Percentiles rank a stretch among this genome's conserved stretches.
These are phyloP conservation scores for Polydrusus pterygomalis DNA, from an alignment of 2,888 invertebrate species.

Conservation along the genomic window DNA sequence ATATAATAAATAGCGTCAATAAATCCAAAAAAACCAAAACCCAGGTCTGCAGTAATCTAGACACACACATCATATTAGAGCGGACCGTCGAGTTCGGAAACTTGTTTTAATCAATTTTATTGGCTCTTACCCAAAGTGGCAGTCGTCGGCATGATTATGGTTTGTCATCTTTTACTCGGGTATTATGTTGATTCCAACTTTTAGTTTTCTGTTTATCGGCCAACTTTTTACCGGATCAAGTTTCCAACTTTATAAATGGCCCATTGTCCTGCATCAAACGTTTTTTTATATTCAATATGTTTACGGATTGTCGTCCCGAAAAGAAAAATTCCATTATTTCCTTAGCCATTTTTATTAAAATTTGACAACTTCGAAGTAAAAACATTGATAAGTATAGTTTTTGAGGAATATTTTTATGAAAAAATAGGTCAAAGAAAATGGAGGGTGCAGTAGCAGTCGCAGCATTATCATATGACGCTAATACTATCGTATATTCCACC, in stretches of 20 bases:
- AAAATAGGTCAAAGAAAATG: too few relatives aligned
- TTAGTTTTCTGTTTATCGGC: slow-evolving; percentile 42
- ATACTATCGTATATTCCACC: too few relatives aligned
- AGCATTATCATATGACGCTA: too few relatives aligned
- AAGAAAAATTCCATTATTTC: background rate
- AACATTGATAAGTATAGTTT: too few relatives aligned
- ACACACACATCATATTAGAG: slow-evolving; percentile 32
- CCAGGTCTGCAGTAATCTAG: slow-evolving; percentile 22
- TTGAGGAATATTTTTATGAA: too few relatives aligned
- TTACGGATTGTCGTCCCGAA: slow-evolving; percentile 24
- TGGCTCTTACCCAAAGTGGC: slow-evolving; percentile 45
- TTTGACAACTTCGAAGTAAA: background rate
- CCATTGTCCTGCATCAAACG: slow-evolving; percentile 28
- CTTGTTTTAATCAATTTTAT: slow-evolving; percentile 47
- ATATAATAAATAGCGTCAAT: background rate
- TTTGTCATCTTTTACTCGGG: slow-evolving; percentile 41
- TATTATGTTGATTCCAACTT: slow-evolving; percentile 45
- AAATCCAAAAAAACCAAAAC: slow-evolving; percentile 10
- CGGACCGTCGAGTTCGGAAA: slow-evolving; percentile 38
- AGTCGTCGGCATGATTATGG: slow-evolving; percentile 44
- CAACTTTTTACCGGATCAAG: slow-evolving; percentile 39
- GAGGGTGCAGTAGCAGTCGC: too few relatives aligned
- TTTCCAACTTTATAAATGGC: slow-evolving; percentile 38
- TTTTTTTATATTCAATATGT: slow-evolving; percentile 39
- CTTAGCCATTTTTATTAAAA: background rate